Conservation (phyloP, 2,113 vertebrate species). For the Acinonyx jubatus region DNA sequence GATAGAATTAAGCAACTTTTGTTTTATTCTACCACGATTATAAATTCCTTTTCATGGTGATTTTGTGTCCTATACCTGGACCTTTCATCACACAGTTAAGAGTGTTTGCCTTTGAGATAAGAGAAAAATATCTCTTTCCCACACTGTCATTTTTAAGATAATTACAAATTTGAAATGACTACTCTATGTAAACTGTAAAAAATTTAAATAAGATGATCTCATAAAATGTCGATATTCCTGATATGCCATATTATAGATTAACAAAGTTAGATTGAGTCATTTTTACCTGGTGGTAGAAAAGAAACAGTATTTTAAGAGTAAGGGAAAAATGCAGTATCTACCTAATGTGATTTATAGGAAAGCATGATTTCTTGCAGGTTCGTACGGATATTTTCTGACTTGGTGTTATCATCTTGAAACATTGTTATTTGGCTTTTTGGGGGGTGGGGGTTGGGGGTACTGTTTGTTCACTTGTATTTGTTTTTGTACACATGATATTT, state of each 20-base stretch:
- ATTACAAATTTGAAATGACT: neutral
- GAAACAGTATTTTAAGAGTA: neutral
- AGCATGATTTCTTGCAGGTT: neutral
- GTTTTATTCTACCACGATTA: neutral
- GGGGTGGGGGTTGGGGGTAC: accelerated
- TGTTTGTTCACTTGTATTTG: neutral
- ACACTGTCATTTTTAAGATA: neutral
- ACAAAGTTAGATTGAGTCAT: neutral
- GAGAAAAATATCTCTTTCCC: neutral
- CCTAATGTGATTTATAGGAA: neutral
- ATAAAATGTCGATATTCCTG: neutral
- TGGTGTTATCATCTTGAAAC: neutral
- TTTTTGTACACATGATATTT: neutral
- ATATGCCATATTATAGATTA: neutral
- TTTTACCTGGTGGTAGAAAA: neutral
- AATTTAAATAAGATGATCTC: neutral
- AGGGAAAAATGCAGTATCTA: neutral
- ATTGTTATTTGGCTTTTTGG: neutral
- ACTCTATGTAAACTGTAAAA: neutral
- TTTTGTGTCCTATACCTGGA: neutral
- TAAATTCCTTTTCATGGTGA: neutral
- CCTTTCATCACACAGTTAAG: neutral
- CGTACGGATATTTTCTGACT: neutral
- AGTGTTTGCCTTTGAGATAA: neutral
- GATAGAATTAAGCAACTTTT: neutral